Conservation (phyloP, 23 tunicate genomes). For the Halocynthia roretzi region DNA sequence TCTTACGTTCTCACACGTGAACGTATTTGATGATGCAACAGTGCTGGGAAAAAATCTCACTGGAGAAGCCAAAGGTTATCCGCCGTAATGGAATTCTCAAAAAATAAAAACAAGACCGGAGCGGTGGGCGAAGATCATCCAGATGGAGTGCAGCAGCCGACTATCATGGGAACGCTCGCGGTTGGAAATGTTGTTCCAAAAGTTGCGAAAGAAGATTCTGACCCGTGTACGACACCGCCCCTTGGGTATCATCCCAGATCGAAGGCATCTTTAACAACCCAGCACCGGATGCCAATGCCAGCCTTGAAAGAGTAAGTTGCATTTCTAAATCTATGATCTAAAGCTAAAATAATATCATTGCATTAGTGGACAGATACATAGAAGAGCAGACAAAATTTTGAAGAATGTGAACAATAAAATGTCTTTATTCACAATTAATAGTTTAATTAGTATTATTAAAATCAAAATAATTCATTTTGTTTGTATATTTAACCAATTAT, state of each 20-base stretch:
- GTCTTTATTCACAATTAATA: no score
- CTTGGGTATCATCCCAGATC: conserved; percentile 8
- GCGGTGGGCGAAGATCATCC: conserved; percentile 1
- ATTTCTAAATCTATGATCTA: not conserved
- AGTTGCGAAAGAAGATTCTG: not conserved
- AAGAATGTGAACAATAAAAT: no score
- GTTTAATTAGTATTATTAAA: no score
- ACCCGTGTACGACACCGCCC: no score
- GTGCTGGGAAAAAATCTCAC: conserved; percentile 26
- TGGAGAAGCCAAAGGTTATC: conserved; percentile 58
- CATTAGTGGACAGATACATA: no score
- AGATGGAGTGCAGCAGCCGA: not conserved
- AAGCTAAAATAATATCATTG: no score
- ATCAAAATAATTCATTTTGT: no score
- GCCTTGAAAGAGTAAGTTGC: conserved; percentile 69
- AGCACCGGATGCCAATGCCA: conserved; percentile 86
- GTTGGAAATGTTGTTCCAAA: conserved; percentile 8
- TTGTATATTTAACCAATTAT: no score
- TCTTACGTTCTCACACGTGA: no score
- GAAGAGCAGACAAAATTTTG: no score
- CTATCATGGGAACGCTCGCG: not conserved
- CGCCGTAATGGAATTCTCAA: conserved; percentile 25
- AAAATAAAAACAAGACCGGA: not conserved
- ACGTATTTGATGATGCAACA: not conserved
- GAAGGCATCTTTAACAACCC: conserved; percentile 66